Conservation (phyloP, 1,140 invertebrate species). For the Drosophila gunungcola region DNA sequence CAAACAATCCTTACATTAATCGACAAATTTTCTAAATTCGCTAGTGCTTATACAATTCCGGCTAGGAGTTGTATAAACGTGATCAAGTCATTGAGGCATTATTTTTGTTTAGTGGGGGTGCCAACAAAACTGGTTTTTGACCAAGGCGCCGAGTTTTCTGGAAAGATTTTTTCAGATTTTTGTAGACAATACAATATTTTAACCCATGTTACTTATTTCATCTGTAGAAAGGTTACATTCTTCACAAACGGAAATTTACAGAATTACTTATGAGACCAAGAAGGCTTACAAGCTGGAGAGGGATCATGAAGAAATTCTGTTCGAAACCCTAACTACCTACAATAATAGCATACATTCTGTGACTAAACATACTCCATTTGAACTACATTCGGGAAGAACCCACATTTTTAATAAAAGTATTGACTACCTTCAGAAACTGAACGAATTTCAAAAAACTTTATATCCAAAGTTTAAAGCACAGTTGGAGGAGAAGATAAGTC, state of each 20-base stretch:
- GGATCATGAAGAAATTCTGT: too few relatives aligned
- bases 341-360: too few relatives aligned
- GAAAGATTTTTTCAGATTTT: neutral
- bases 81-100: constrained; percentile 7
- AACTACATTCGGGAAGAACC: too few relatives aligned
- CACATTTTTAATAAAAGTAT: too few relatives aligned
- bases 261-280: too few relatives aligned
- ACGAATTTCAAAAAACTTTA: constrained; percentile 6
- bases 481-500: neutral
- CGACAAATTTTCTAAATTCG: constrained; percentile 9
- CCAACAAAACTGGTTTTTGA: constrained; percentile 6
- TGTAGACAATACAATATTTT: too few relatives aligned
- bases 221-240: too few relatives aligned
- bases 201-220: too few relatives aligned
- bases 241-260: too few relatives aligned
- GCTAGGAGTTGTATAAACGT: constrained; percentile 8
- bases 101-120: constrained; percentile 2
- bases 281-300: too few relatives aligned
- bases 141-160: constrained; percentile 6
- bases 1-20: constrained; percentile 11
- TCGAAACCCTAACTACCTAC: too few relatives aligned
- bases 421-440: too few relatives aligned
- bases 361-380: neutral
- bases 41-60: constrained; percentile 9
- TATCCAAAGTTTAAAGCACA: constrained; percentile 1